These are phyloP conservation scores for Brachionus angularis DNA, from an alignment of 1,140 invertebrate species.

Conservation along the genomic window DNA sequence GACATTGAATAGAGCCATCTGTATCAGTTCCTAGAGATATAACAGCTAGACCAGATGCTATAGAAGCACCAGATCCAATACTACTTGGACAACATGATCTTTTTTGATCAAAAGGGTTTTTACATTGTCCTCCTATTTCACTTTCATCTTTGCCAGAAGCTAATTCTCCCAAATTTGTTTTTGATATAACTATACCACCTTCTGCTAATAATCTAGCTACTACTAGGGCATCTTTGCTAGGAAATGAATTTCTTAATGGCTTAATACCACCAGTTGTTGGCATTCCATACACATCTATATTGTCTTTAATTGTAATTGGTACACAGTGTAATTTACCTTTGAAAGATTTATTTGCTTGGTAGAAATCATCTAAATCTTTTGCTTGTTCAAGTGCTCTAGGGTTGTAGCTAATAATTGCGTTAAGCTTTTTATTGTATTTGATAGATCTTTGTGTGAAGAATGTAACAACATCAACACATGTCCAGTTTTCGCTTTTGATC, in stretches of 20 bases:
- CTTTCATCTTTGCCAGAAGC: not conserved
- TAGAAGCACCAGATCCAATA: not conserved
- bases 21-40: slow-evolving; percentile 27
- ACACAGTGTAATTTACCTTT: slow-evolving; percentile 24
- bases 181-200: slow-evolving; percentile 11
- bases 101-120: slow-evolving; percentile 14
- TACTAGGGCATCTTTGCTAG: not conserved
- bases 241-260: not conserved
- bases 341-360: not conserved
- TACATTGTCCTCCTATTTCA: slow-evolving; percentile 25
- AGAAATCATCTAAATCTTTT: not conserved
- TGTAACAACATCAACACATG: not conserved
- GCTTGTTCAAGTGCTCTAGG: not conserved
- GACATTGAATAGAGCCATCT: not conserved
- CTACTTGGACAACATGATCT: slow-evolving; percentile 7
- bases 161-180: slow-evolving; percentile 23
- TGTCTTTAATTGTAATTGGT: slow-evolving; percentile 41
- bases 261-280: slow-evolving; percentile 43
- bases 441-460: not conserved
- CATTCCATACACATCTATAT: slow-evolving; percentile 15
- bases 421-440: not conserved
- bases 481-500: no score
- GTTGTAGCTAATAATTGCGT: slow-evolving; percentile 15
- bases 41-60: not conserved
- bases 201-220: not conserved